Percentiles rank a stretch among this genome's conserved stretches.
These are phyloP conservation scores for Prinia subflava DNA, from an alignment of 2,113 vertebrate genomes.

Conservation along the genomic window DNA sequence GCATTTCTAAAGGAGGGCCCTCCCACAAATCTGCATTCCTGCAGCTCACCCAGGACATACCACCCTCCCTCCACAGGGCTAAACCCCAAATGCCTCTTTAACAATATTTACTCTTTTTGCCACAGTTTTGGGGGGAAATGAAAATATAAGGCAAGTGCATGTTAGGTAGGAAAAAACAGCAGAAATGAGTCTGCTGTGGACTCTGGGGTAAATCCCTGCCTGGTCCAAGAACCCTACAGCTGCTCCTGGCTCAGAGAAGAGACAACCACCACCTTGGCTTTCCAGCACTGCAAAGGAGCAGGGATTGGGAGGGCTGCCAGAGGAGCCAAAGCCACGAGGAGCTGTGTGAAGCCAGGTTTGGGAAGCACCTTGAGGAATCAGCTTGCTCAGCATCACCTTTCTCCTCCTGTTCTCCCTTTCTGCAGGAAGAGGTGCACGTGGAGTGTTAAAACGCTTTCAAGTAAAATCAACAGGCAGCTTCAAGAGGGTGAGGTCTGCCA, in stretches of 20 bases:
- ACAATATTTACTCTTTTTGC: not conserved
- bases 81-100: not conserved
- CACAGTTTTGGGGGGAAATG: not conserved
- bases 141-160: not conserved
- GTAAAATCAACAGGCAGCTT: not conserved
- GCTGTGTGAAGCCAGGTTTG: not conserved
- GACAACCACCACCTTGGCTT: not conserved
- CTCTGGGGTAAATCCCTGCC: not conserved
- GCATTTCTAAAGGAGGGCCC: not conserved
- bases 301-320: not conserved
- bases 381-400: not conserved
- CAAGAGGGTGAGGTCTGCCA: not conserved
- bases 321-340: not conserved
- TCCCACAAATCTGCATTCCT: not conserved
- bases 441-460: not conserved
- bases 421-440: fast-evolving
- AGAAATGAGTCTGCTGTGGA: not conserved
- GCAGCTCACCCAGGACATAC: not conserved
- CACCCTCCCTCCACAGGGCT: not conserved
- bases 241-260: not conserved
- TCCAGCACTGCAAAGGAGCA: not conserved
- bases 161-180: not conserved
- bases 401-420: not conserved
- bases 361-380: not conserved
- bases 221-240: not conserved